phyloP scores from a whole-genome alignment of 1,140 invertebrate species.

The Drosophila busckii region DNA sequence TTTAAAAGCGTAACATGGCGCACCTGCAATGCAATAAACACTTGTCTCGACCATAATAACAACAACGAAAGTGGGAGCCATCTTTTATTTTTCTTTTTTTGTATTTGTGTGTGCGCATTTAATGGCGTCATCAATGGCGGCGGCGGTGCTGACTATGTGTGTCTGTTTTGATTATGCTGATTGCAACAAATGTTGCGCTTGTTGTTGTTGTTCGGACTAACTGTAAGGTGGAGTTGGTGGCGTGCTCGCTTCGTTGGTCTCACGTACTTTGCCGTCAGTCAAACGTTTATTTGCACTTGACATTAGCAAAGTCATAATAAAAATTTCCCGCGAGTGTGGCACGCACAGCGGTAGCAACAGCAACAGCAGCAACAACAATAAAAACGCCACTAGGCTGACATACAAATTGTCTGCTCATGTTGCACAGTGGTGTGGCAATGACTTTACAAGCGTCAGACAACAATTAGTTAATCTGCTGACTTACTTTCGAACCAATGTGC shows the following conservation, averaged over 20 bases:
- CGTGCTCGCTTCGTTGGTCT: slow-evolving; percentile 12
- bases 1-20: slow-evolving; percentile 39
- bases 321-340: slow-evolving; percentile 63
- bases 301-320: slow-evolving; percentile 74
- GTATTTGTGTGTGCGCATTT: slow-evolving; percentile 15
- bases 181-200: slow-evolving; percentile 61
- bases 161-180: slow-evolving; percentile 72
- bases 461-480: too few relatives aligned
- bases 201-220: slow-evolving; percentile 17
- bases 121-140: slow-evolving; percentile 42
- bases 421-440: slow-evolving; percentile 26
- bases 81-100: slow-evolving; percentile 25
- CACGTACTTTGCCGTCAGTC: slow-evolving; percentile 38
- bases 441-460: too few relatives aligned
- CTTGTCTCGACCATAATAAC: slow-evolving; percentile 17
- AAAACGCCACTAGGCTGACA: slow-evolving; percentile 13
- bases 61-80: slow-evolving; percentile 13
- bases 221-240: slow-evolving; percentile 11
- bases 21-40: slow-evolving; percentile 46
- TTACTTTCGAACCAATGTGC: slow-evolving; percentile 14
- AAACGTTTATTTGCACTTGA: slow-evolving; percentile 72
- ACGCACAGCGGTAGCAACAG: slow-evolving; percentile 25
- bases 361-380: slow-evolving; percentile 13
- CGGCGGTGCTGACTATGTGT: slow-evolving; percentile 27
- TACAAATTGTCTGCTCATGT: slow-evolving; percentile 5